phyloP scores from a whole-genome alignment of 2,113 vertebrate genomes.

The Chrysemys picta region DNA sequence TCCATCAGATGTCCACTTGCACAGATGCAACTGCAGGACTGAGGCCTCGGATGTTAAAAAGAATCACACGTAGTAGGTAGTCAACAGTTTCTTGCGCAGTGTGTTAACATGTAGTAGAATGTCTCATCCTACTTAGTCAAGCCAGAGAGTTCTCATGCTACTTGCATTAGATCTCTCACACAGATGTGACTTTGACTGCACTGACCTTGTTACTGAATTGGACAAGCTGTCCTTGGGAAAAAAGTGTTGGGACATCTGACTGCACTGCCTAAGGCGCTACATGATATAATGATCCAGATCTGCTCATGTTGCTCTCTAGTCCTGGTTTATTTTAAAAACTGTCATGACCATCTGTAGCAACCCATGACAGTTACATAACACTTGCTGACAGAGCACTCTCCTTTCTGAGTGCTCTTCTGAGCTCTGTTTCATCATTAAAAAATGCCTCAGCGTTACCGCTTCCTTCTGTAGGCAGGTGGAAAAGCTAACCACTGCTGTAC shows the following conservation, averaged over 20 bases:
- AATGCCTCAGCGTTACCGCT: rapidly evolving
- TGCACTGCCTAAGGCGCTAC: not conserved
- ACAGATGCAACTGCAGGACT: constrained; percentile 13
- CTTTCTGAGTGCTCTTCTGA: not conserved
- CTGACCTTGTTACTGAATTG: not conserved
- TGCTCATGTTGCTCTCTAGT: not conserved
- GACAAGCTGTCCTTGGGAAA: not conserved
- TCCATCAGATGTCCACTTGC: constrained; percentile 22
- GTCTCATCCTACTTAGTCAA: not conserved
- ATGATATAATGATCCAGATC: not conserved
- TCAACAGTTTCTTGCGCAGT: not conserved
- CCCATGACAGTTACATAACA: not conserved
- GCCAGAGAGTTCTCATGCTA: not conserved
- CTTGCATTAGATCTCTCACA: not conserved
- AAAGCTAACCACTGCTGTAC: rapidly evolving
- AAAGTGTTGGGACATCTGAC: rapidly evolving
- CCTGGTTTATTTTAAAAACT: not conserved
- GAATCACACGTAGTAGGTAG: not conserved
- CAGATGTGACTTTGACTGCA: not conserved
- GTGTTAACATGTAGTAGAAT: not conserved
- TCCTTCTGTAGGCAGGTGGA: not conserved
- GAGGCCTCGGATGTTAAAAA: constrained; percentile 1
- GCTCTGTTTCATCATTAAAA: not conserved
- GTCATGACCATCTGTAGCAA: not conserved
- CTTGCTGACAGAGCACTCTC: not conserved